These are phyloP conservation scores for Eolophus roseicapilla DNA, from an alignment of 2,113 vertebrate genomes.

Conservation along the genomic window DNA sequence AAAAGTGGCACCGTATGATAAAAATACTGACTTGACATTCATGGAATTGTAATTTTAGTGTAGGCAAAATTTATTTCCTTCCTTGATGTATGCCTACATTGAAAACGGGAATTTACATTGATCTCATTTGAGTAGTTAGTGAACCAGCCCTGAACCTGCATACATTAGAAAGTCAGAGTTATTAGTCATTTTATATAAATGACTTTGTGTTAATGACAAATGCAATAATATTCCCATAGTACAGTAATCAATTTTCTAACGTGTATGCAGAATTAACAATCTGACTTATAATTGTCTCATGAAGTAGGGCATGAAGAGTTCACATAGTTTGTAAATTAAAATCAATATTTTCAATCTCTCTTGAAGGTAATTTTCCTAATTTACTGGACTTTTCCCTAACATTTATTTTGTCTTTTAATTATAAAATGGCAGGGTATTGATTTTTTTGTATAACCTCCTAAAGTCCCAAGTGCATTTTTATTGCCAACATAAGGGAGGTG, in stretches of 20 bases:
- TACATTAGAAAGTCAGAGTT: slow-evolving; percentile 60
- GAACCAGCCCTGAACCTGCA: slow-evolving; percentile 44
- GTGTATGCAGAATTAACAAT: slow-evolving; percentile 76
- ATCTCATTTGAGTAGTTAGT: slow-evolving; percentile 44
- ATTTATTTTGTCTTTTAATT: slow-evolving; percentile 91
- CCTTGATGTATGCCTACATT: not conserved
- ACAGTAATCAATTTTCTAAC: slow-evolving; percentile 76
- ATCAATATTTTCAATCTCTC: slow-evolving; percentile 93
- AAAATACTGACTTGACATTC: not conserved
- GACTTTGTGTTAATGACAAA: slow-evolving; percentile 73
- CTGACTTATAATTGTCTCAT: slow-evolving; percentile 80
- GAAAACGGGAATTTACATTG: slow-evolving; percentile 40
- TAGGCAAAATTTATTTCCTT: slow-evolving; percentile 32
- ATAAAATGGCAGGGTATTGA: slow-evolving; percentile 90
- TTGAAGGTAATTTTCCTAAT: slow-evolving; percentile 89
- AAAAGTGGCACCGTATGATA: not conserved
- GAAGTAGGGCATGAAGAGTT: slow-evolving; percentile 80
- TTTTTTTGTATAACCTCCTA: slow-evolving; percentile 76
- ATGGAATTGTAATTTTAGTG: not conserved
- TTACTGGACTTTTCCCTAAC: slow-evolving; percentile 81
- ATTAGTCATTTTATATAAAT: slow-evolving; percentile 64
- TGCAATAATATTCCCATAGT: slow-evolving; percentile 71
- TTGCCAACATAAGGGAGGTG: slow-evolving; percentile 62
- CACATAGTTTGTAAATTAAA: slow-evolving; percentile 90
- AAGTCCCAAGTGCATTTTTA: slow-evolving; percentile 75